Conservation (phyloP, 2,888 invertebrate genomes). For the Synergus itoensis region DNA sequence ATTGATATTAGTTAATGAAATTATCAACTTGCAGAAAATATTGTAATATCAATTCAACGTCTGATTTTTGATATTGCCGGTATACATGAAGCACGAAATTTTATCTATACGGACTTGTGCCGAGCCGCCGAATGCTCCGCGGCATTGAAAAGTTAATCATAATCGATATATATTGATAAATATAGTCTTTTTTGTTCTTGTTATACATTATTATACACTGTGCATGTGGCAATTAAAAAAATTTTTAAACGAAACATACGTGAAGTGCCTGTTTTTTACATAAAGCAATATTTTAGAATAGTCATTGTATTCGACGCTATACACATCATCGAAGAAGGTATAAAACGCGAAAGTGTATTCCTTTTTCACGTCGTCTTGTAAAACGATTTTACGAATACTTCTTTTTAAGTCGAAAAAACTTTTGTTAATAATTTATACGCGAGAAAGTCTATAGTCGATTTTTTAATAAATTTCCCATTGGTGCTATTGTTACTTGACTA, state of each 20-base stretch:
- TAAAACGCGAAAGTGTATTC: constrained; percentile 29
- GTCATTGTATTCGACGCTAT: constrained; percentile 27
- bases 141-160: constrained; percentile 38
- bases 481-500: constrained; percentile 26
- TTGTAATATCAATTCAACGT: neutral
- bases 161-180: constrained; percentile 33
- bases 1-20: neutral
- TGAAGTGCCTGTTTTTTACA: constrained; percentile 41
- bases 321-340: constrained; percentile 28
- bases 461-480: constrained; percentile 21
- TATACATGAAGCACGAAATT: constrained; percentile 22
- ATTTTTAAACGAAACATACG: constrained; percentile 38
- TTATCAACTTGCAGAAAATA: neutral
- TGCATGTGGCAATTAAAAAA: constrained; percentile 41
- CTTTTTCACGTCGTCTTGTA: constrained; percentile 12
- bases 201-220: constrained; percentile 39
- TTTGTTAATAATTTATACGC: neutral
- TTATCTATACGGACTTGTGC: constrained; percentile 30
- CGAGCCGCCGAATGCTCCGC: constrained; percentile 35
- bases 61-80: neutral
- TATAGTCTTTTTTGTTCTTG: constrained; percentile 40
- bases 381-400: constrained; percentile 34
- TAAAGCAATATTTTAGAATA: constrained; percentile 37
- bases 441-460: constrained; percentile 16
- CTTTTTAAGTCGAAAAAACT: neutral